Conservation (phyloP, 2,888 invertebrate genomes). For the Nasonovia ribisnigri region DNA sequence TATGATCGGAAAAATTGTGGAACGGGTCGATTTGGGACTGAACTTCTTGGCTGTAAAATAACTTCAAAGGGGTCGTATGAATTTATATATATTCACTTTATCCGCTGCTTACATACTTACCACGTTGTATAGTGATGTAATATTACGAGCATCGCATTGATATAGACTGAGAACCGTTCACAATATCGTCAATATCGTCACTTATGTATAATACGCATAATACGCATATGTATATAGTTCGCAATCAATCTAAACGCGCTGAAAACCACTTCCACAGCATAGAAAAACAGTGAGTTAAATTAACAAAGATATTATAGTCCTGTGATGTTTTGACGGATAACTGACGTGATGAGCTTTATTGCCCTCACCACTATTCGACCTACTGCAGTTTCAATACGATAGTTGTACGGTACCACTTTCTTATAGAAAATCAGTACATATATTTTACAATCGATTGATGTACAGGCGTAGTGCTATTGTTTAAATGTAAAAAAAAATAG, state of each 20-base stretch:
- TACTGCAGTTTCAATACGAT: background rate
- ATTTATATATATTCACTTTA: background rate
- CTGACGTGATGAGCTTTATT: background rate
- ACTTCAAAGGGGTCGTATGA: background rate
- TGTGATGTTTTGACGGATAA: background rate
- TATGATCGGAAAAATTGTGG: background rate
- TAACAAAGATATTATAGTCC: background rate
- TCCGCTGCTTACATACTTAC: background rate
- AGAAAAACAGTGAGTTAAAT: background rate
- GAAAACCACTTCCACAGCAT: background rate
- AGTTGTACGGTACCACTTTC: background rate
- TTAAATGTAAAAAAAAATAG: too few species aligned
- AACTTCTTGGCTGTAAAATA: background rate
- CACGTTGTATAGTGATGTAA: background rate
- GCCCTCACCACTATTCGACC: rapidly evolving
- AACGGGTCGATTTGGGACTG: background rate
- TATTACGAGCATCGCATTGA: background rate
- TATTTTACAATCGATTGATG: background rate
- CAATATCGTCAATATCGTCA: background rate
- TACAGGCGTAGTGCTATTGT: too few species aligned
- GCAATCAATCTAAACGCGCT: background rate
- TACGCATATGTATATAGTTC: background rate
- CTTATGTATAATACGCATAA: background rate
- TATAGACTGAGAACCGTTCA: background rate
- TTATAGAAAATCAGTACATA: background rate